Conservation (phyloP, 2,888 invertebrate species). For the Tetrapedia diversipes region DNA sequence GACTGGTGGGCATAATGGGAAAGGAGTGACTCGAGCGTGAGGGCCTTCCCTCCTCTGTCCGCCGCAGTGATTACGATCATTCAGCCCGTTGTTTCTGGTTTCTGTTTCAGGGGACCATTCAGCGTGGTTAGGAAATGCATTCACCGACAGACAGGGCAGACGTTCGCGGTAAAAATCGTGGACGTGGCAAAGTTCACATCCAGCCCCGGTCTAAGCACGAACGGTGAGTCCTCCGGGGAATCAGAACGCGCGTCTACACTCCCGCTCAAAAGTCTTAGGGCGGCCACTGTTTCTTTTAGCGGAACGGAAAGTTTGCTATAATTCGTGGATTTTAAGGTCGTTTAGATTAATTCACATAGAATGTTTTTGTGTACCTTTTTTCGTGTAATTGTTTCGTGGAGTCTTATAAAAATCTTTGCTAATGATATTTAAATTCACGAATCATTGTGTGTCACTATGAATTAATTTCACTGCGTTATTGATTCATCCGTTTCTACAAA, state of each 20-base stretch:
- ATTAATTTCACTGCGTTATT: too few species aligned
- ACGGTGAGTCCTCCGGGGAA: slow-evolving; percentile 87
- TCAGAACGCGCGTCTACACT: not conserved
- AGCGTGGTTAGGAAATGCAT: slow-evolving; percentile 97
- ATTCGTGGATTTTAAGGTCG: too few species aligned
- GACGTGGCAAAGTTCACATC: slow-evolving; percentile 99
- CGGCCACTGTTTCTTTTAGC: too few species aligned
- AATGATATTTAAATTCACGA: too few species aligned
- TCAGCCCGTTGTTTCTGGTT: slow-evolving; percentile 32
- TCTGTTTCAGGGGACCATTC: slow-evolving; percentile 92
- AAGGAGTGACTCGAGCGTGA: not conserved
- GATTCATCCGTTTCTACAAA: too few species aligned
- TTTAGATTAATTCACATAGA: too few species aligned
- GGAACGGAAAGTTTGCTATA: too few species aligned
- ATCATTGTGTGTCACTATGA: too few species aligned
- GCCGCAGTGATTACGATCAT: slow-evolving; percentile 42
- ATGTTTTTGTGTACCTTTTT: too few species aligned
- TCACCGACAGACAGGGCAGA: slow-evolving; percentile 96
- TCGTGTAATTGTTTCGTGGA: too few species aligned
- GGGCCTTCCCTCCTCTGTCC: not conserved
- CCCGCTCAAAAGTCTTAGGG: too few species aligned
- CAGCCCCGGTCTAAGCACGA: slow-evolving; percentile 97
- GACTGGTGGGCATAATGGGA: not conserved
- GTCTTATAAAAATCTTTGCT: too few species aligned
- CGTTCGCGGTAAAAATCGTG: slow-evolving; percentile 99